Evolutionary conservation across 2,113 vertebrate species (phyloP), one percentile per base, ranked within the genome.

Genomic region (Brienomyrus brachyistius): DNA sequence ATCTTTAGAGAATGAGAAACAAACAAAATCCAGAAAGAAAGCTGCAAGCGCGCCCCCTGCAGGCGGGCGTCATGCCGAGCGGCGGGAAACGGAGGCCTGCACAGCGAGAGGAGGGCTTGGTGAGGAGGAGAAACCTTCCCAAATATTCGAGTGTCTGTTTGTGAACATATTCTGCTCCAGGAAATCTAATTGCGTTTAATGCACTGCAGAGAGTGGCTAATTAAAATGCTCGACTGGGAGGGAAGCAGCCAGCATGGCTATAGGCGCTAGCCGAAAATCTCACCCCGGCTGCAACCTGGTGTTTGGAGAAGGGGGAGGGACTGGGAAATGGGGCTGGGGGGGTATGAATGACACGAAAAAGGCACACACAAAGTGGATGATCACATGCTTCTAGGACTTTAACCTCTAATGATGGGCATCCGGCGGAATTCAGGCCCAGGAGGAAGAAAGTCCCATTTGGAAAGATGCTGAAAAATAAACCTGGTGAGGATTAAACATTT

Each of bases 131-230:
- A 86, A n/a, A 47, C 83, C 45, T 86, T 27, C 45, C n/a, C 9
- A 86, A 86, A 51, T 86, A 86, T 86, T n/a, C 21, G 0, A 13
- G 45, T 85, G 83, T 85, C 23, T 85, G 23, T 86, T n/a, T n/a
- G 21, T 4, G 4, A 85, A 48, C 83, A 23, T 48, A 4, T 43
- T 86, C 23, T 27, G 83, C 48, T 86, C 83, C 83, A 31, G 83
- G 83, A 86, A 51, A 50, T 50, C 83, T 86, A 86, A 86, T 86
- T 50, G 83, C 45, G 10, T 45, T 48, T 86, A 86, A 86, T 86
- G 83, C 83, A 86, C 83, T 51, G 83, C 23, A 13, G 23, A 86
- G 83, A 50, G 83, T 27, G 21, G 83, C 83, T 86, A 48, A 86
- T 86, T 51, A 50, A 51, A 51, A 51, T 48, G 83, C 48, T n/a